These are phyloP conservation scores for Heterodera schachtii DNA, from an alignment of 1,140 invertebrate species.

Conservation along the genomic window DNA sequence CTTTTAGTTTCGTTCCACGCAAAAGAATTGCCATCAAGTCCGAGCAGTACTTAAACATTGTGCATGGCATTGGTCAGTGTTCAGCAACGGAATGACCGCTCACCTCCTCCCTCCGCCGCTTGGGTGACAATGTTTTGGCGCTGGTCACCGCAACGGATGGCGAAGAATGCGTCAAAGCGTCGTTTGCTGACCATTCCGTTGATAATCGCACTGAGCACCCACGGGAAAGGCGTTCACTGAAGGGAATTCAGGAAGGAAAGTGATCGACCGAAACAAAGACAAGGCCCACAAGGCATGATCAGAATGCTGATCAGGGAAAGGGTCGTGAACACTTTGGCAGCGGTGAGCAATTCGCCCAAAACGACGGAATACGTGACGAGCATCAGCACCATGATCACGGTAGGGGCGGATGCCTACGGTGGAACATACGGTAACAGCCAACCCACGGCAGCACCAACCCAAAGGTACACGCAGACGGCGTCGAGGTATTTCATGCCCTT, in stretches of 20 bases:
- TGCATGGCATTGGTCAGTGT: background rate
- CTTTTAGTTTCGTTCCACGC: slow-evolving; percentile 1
- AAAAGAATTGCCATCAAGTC: slow-evolving; percentile 24
- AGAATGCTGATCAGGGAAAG: slow-evolving; percentile 93
- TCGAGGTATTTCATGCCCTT: slow-evolving; percentile 89
- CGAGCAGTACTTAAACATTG: slow-evolving; percentile 5
- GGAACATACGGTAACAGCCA: background rate
- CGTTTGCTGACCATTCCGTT: slow-evolving; percentile 76
- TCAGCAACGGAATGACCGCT: background rate
- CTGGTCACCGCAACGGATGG: slow-evolving; percentile 51
- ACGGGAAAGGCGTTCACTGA: slow-evolving; percentile 88
- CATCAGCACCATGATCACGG: slow-evolving; percentile 87
- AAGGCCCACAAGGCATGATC: slow-evolving; percentile 74
- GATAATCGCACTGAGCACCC: slow-evolving; percentile 93
- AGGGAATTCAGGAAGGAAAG: background rate
- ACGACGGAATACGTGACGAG: slow-evolving; percentile 84
- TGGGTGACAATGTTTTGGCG: background rate
- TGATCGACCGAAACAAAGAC: background rate
- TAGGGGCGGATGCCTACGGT: slow-evolving; percentile 85
- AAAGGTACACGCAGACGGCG: slow-evolving; percentile 72
- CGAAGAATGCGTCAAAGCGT: slow-evolving; percentile 68
- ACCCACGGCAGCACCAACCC: background rate
- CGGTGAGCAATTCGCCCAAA: slow-evolving; percentile 77
- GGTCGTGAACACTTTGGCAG: slow-evolving; percentile 88
- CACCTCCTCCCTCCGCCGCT: background rate